Evolutionary conservation across 2,888 invertebrate species (phyloP), one percentile per base, ranked within the genome.

Genomic region (Koerneria pararmatus): DNA sequence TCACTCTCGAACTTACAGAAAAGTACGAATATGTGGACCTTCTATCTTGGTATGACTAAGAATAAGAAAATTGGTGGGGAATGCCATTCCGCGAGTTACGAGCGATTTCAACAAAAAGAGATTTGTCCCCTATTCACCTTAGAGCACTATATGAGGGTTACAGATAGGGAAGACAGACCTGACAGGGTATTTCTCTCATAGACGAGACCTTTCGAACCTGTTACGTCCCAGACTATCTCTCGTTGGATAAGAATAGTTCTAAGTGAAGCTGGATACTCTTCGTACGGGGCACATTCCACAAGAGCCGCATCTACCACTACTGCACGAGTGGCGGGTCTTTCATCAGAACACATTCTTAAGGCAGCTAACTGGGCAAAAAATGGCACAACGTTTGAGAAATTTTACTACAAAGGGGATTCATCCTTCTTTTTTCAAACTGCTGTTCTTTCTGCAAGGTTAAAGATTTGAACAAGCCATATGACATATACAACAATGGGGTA

Each of bases 41-140:
- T 65, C 32, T 27, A 46, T 34, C 48, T 65, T 11, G 59, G 46
- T n/a, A 57, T 57, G n/a, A 51, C 57, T 2, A 65, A 65, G 6
- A 65, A 65, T 24, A 61, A 32, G 22, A 57, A 19, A 5, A 2
- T 31, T 3, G 48, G 41, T 5, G 58, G 58, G 3, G 19, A 29
- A 1, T 8, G 15, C 15, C 65, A 65, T 19, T 48, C 34, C n/a
- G 65, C 65, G 11, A 29, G n/a, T 3, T 59, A 58, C 22, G 48
- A 37, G 6, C 3, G 41, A 2, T 65, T 65, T 32, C 4, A 15
- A 3, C 49, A 65, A 15, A 6, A 8, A 11, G 31, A n/a, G 2
- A 2, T 65, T 11, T 65, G 65, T 46, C 65, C 65, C 3, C 11
- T 65, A 6, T 2, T 19, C 19, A 22, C 22, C 22, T 29, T 58